These are phyloP conservation scores for Tortrix viridana DNA, from an alignment of 2,888 invertebrate genomes.

Conservation along the genomic window DNA sequence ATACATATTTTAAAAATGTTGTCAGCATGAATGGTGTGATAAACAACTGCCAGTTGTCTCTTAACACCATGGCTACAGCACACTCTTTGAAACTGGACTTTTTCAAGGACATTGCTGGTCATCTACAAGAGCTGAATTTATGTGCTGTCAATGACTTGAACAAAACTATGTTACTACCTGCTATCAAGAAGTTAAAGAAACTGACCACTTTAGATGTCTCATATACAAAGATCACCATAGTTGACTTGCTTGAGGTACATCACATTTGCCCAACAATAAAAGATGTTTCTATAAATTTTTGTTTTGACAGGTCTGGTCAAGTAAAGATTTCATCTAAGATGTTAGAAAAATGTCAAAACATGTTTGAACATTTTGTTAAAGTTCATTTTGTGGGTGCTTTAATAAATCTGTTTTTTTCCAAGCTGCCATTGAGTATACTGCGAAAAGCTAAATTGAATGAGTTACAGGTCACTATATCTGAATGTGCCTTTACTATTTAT, in stretches of 20 bases:
- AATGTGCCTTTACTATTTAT: conserved; percentile 21
- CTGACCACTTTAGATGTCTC: conserved; percentile 27
- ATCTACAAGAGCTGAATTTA: conserved; percentile 29
- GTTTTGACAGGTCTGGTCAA: conserved; percentile 15
- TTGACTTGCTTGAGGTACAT: conserved; percentile 22
- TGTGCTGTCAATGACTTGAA: conserved; percentile 27
- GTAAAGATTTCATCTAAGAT: not conserved
- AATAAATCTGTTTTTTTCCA: conserved; percentile 24
- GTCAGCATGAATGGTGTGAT: conserved; percentile 24
- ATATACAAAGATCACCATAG: conserved; percentile 27
- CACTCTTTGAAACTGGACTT: conserved; percentile 24
- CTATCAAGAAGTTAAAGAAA: conserved; percentile 29
- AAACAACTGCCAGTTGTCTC: conserved; percentile 15
- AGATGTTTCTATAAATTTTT: conserved; percentile 27
- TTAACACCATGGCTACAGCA: conserved; percentile 28
- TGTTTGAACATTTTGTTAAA: conserved; percentile 30
- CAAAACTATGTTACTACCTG: conserved; percentile 24
- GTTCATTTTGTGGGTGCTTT: conserved; percentile 29
- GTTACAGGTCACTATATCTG: conserved; percentile 27
- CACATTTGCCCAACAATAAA: conserved; percentile 27
- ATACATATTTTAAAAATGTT: conserved; percentile 22
- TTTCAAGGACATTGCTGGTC: conserved; percentile 24
- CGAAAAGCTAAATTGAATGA: conserved; percentile 24
- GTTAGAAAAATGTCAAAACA: conserved; percentile 23
- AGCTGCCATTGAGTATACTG: conserved; percentile 18